A percentile compares a stretch with the other conserved stretches of the same genome.
Evolutionary conservation across 1,140 invertebrate genomes (phyloP).

Genomic region (Drosophila sp.): DNA sequence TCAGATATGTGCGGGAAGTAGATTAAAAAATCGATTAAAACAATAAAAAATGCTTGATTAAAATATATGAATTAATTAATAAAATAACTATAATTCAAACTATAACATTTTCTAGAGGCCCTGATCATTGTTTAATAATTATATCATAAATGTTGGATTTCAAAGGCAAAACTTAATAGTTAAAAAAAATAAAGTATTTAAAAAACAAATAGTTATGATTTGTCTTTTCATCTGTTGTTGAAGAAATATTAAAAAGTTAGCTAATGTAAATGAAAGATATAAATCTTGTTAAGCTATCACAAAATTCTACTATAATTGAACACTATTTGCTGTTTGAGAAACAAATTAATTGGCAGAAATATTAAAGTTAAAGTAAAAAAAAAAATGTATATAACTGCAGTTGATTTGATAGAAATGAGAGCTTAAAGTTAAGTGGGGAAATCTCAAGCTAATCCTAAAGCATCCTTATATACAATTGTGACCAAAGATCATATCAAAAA

Average conservation of each 20-base stretch:
- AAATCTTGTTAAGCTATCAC: conserved; percentile 72
- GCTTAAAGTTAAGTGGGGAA: conserved; percentile 1
- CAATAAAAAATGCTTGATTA: conserved; percentile 14
- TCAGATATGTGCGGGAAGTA: conserved; percentile 22
- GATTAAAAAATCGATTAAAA: conserved; percentile 18
- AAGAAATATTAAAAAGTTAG: conserved; percentile 38
- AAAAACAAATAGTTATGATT: conserved; percentile 27
- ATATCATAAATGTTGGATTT: conserved; percentile 18
- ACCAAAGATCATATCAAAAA: conserved; percentile 2
- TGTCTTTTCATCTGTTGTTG: conserved; percentile 49
- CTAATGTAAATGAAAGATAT: conserved; percentile 42
- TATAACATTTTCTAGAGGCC: conserved; percentile 75
- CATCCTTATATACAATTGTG: conserved; percentile 10
- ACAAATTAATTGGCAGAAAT: conserved; percentile 35
- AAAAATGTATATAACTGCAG: background rate
- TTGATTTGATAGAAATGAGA: conserved; percentile 7
- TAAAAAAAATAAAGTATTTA: background rate
- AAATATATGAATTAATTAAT: conserved; percentile 17
- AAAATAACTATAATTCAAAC: conserved; percentile 24
- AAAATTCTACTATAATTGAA: conserved; percentile 72
- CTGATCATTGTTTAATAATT: conserved; percentile 50
- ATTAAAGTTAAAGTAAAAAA: conserved; percentile 3
- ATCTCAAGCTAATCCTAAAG: conserved; percentile 15
- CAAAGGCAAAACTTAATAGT: conserved; percentile 12
- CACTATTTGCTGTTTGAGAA: conserved; percentile 64